Evolutionary conservation across 2,113 vertebrate species (phyloP), one percentile per base, ranked within the genome.

Genomic region (Oncorhynchus gorbuscha): DNA sequence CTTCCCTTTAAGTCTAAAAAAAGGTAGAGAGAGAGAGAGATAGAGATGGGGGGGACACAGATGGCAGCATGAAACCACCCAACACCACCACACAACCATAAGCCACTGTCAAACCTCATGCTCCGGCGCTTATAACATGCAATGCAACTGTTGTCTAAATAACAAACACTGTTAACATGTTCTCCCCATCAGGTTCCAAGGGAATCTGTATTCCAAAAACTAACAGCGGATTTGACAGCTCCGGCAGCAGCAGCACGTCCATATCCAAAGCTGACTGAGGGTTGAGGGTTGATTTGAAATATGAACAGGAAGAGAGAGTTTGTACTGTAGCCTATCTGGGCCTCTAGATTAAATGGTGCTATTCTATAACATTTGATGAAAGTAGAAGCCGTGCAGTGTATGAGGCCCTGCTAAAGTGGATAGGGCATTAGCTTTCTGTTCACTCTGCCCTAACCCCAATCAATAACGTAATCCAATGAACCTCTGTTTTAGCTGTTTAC

Each of bases 151-250:
- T 32, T 32, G 30, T 4, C 30, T 32, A 71, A 74, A 74, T 68
- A 28, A 75, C 48, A 68, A 82, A 28, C 68, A 55, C 62, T 69
- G 80, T 80, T 77, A 75, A 72, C 72, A 83, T 78, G 69, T 72
- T 64, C 30, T 51, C 7, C 20, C 67, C 78, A 32, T 79, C 55
- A 72, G 65, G 59, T 74, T 76, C 1, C 51, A 5, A n/a, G 22
- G 35, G 24, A 69, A 76, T 72, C 28, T 58, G 32, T 18, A 78
- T 68, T 22, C 49, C 26, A 16, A 72, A 72, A 75, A 30, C 66
- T 71, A 72, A 80, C 59, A 58, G 45, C 14, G 18, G 32, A 12
- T 48, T 48, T 70, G 58, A 73, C 75, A 35, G 75, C 28, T 69
- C n/a, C 39, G 32, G 28, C 49, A 74, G 67, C 75, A 11, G 39